phyloP scores from a whole-genome alignment of 2,113 vertebrate species.

The Mormoops blainvillei region DNA sequence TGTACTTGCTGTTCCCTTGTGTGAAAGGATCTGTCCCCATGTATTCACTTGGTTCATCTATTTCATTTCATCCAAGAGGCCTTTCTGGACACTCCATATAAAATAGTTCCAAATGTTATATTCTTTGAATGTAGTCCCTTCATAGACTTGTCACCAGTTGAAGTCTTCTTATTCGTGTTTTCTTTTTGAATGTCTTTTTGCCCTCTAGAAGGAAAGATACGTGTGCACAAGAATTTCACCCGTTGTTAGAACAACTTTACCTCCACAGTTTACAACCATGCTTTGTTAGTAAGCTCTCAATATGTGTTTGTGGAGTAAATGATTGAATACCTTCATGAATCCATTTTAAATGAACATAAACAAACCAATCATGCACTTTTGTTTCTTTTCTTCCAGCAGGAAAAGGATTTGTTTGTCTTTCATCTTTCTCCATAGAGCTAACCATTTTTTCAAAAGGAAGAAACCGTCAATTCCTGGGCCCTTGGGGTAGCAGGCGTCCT shows the following conservation, averaged over 20 bases:
- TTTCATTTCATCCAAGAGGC: neutral
- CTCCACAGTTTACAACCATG: neutral
- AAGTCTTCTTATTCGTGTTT: neutral
- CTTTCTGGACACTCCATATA: neutral
- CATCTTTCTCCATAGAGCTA: neutral
- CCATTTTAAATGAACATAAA: neutral
- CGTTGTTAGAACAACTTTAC: neutral
- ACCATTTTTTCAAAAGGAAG: constrained; percentile 12
- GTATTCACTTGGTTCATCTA: neutral
- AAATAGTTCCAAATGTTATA: neutral
- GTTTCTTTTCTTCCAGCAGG: neutral
- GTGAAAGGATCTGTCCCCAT: neutral
- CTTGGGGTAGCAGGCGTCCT: neutral
- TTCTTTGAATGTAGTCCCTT: neutral
- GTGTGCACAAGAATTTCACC: neutral
- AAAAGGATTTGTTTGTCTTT: neutral
- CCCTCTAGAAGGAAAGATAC: neutral
- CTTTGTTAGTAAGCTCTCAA: neutral
- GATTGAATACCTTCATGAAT: neutral
- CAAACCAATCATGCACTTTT: neutral
- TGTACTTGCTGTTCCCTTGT: neutral
- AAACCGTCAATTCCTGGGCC: neutral
- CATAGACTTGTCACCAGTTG: neutral
- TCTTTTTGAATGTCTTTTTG: neutral
- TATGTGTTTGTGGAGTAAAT: neutral